phyloP scores from a whole-genome alignment of 37 sponge, comb jelly and placozoan genomes.

The Spongilla lacustris region DNA sequence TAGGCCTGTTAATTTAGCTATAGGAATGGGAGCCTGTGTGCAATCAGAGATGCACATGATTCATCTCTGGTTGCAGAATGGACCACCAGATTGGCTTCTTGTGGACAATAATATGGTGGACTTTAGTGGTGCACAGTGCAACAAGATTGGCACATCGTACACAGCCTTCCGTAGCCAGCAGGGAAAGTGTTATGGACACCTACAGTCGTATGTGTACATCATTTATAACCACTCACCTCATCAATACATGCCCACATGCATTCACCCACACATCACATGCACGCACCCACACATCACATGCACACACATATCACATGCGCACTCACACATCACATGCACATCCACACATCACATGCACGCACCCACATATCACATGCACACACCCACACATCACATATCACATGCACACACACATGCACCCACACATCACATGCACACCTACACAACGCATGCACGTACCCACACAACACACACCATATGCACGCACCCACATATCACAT shows the following conservation, averaged over 20 bases:
- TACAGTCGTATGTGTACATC: slow-evolving; percentile 40
- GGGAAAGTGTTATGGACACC: slow-evolving; percentile 19
- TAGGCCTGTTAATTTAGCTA: no score
- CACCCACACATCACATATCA: background rate
- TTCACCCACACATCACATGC: slow-evolving; percentile 4
- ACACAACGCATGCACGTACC: background rate
- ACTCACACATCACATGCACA: background rate
- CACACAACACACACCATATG: slow-evolving; percentile 4
- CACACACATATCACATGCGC: background rate
- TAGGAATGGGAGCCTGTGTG: background rate
- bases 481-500: background rate
- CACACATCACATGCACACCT: background rate
- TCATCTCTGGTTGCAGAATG: slow-evolving; percentile 40
- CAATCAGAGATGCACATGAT: background rate
- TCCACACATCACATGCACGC: background rate
- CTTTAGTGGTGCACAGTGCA: slow-evolving; percentile 63
- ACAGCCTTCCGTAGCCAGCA: slow-evolving; percentile 65
- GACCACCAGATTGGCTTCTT: slow-evolving; percentile 72
- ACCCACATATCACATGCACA: background rate
- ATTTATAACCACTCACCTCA: no score
- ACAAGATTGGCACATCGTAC: slow-evolving; percentile 67
- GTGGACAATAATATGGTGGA: slow-evolving; percentile 68
- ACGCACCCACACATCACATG: background rate
- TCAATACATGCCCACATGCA: no score
- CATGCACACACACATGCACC: background rate